phyloP scores from a whole-genome alignment of 2,113 vertebrate genomes.

The Taxidea taxus region DNA sequence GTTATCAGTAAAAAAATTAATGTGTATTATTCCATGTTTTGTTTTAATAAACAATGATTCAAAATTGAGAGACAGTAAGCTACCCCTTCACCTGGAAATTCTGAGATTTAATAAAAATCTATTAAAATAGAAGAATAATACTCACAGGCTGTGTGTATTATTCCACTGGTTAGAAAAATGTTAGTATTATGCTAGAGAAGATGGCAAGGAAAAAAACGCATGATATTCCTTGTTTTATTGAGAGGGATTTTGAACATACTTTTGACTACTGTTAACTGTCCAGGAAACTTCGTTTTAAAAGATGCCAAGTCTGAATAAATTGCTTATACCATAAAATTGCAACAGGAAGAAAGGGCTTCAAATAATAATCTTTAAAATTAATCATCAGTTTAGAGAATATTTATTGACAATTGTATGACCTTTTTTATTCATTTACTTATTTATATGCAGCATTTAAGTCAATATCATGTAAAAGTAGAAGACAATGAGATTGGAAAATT shows the following conservation, averaged over 20 bases:
- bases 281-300: slow-evolving; percentile 21
- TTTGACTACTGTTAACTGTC: not conserved
- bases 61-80: not conserved
- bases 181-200: not conserved
- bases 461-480: not conserved
- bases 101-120: not conserved
- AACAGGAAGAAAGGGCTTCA: not conserved
- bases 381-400: not conserved
- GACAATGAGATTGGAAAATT: not conserved
- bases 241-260: not conserved
- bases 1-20: not conserved
- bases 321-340: not conserved
- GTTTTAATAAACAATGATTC: slow-evolving; percentile 20
- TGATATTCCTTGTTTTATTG: not conserved
- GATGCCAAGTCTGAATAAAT: not conserved
- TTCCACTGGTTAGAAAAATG: not conserved
- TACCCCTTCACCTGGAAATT: not conserved
- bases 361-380: not conserved
- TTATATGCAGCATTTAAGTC: not conserved
- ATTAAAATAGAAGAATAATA: too few relatives aligned
- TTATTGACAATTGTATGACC: not conserved
- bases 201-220: not conserved
- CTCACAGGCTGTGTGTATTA: not conserved
- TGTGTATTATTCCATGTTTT: not conserved
- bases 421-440: not conserved